Percentiles rank a stretch among this genome's conserved stretches.
phyloP scores from a whole-genome alignment of 2,797 vertebrate species.

The Pangasius sanitwongsei region DNA sequence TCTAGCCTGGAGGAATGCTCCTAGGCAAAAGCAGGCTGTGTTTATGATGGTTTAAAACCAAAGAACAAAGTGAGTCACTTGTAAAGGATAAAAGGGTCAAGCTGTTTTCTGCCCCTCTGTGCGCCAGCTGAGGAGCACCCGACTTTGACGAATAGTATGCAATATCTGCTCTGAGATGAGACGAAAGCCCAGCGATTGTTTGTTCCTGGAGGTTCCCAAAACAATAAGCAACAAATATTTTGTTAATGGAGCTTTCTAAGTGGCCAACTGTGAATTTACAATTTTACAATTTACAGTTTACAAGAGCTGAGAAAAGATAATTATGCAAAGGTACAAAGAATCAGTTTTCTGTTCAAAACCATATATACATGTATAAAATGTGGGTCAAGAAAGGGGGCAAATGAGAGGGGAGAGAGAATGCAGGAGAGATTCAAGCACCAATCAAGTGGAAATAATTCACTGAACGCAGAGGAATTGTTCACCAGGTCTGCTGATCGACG shows the following conservation, averaged over 20 bases:
- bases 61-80: conserved; percentile 4
- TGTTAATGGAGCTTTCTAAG: conserved; percentile 49
- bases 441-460: not conserved
- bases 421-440: not conserved
- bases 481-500: conserved; percentile 31
- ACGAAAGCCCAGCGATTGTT: not conserved
- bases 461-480: not conserved
- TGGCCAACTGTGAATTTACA: conserved; percentile 30
- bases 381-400: not conserved
- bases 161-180: conserved; percentile 33
- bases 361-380: not conserved
- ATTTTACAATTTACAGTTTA: conserved; percentile 25
- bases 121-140: not conserved
- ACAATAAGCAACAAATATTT: conserved; percentile 40
- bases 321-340: conserved; percentile 27
- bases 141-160: conserved; percentile 37
- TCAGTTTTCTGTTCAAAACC: not conserved
- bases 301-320: conserved; percentile 21
- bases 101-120: conserved; percentile 3
- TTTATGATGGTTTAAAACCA: conserved; percentile 13
- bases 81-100: conserved; percentile 29
- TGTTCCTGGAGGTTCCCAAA: conserved; percentile 26
- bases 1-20: conserved; percentile 16
- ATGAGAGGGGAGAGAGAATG: not conserved
- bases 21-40: conserved; percentile 20